phyloP scores from a whole-genome alignment of 2,888 invertebrate species.

The Volucella zonaria region DNA sequence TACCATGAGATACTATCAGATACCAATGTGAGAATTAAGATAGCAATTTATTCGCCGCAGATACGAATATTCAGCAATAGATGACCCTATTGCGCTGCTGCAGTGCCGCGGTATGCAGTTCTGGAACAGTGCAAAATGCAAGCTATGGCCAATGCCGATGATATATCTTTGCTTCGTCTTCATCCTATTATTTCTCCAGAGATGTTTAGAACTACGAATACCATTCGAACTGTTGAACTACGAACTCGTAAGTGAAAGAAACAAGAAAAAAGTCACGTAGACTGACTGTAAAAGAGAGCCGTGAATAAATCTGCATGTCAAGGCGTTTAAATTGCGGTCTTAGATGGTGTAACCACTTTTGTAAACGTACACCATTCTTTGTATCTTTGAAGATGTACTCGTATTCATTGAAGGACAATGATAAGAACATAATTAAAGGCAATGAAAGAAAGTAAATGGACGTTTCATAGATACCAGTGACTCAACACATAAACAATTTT shows the following conservation, averaged over 20 bases:
- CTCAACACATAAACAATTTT: too few relatives aligned
- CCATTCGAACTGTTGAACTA: too few relatives aligned
- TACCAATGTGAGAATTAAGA: slow-evolving; percentile 60
- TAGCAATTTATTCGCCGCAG: slow-evolving; percentile 71
- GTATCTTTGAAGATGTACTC: too few relatives aligned
- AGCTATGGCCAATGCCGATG: slow-evolving; percentile 56
- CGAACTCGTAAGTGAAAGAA: background rate
- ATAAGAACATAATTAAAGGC: too few relatives aligned
- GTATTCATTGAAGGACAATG: too few relatives aligned
- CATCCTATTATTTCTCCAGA: slow-evolving; percentile 40
- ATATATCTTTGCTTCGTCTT: slow-evolving; percentile 54
- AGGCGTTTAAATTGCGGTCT: slow-evolving; percentile 60
- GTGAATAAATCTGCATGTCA: slow-evolving; percentile 66
- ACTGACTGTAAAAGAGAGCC: background rate
- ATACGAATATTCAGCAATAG: slow-evolving; percentile 50
- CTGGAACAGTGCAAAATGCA: slow-evolving; percentile 66
- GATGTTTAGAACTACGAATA: background rate
- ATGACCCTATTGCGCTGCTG: slow-evolving; percentile 10
- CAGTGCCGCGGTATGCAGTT: too few relatives aligned
- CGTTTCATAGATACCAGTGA: too few relatives aligned
- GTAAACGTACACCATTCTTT: too few relatives aligned
- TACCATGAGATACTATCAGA: slow-evolving; percentile 39
- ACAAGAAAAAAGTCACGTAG: slow-evolving; percentile 53
- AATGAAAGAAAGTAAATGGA: too few relatives aligned
- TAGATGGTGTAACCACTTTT: slow-evolving; percentile 1